Percentiles rank a stretch among this genome's conserved stretches.
Evolutionary conservation across 1,140 invertebrate genomes (phyloP).

Genomic region (honey bee (Apis mellifera)): Amel_HAv3.1 CM009942.2:1688501-1689000

Average conservation of each 20-base stretch:
- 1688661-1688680: not conserved
- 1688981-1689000: too few species aligned
- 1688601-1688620: slow-evolving; percentile 19
- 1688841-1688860: not conserved
- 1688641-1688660: slow-evolving; percentile 26
- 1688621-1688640: slow-evolving; percentile 51
- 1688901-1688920: too few species aligned
- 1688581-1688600: slow-evolving; percentile 52
- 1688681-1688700: too few species aligned
- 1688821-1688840: not conserved
- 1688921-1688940: too few species aligned
- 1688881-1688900: too few species aligned
- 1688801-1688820: not conserved
- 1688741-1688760: slow-evolving; percentile 15
- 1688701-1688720: slow-evolving; percentile 4
- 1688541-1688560: slow-evolving; percentile 66
- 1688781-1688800: slow-evolving; percentile 8
- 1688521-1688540: not conserved
- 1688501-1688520: slow-evolving; percentile 44
- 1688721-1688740: slow-evolving; percentile 36
- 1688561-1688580: slow-evolving; percentile 69
- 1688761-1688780: slow-evolving; percentile 18
- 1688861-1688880: too few species aligned
- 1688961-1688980: too few species aligned
- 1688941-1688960: too few species aligned